phyloP scores from a whole-genome alignment of 2,888 invertebrate genomes.

The Mythimna loreyi region DNA sequence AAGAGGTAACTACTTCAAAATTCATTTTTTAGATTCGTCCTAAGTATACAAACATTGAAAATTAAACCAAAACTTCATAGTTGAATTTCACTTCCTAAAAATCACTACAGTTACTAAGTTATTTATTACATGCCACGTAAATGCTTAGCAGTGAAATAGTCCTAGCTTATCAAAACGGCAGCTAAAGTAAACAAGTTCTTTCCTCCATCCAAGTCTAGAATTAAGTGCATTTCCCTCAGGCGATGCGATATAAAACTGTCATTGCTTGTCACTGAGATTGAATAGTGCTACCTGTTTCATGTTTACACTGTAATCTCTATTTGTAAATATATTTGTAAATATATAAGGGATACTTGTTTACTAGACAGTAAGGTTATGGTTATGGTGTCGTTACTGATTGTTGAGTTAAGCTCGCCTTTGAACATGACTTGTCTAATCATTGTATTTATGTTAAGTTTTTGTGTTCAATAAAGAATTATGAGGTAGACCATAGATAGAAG shows the following conservation, averaged over 20 bases:
- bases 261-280: conserved; percentile 12
- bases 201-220: conserved; percentile 7
- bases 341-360: not conserved
- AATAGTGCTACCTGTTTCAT: conserved; percentile 7
- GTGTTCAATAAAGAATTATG: no score
- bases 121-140: not conserved
- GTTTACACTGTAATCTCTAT: not conserved
- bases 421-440: no score
- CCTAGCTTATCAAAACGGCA: not conserved
- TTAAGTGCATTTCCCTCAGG: conserved; percentile 9
- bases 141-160: not conserved
- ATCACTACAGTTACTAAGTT: not conserved
- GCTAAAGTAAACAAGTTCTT: conserved; percentile 13
- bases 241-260: conserved; percentile 23
- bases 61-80: no score
- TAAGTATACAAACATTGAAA: no score
- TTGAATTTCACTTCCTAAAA: not conserved
- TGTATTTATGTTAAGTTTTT: no score
- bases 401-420: no score
- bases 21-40: no score
- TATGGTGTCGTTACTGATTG: no score
- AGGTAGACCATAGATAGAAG: not conserved
- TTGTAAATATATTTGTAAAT: no score
- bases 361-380: no score
- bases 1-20: no score